A percentile compares a stretch with the other conserved stretches of the same genome.
Evolutionary conservation across 2,113 vertebrate genomes (phyloP).

Genomic region (Festucalex cinctus): DNA sequence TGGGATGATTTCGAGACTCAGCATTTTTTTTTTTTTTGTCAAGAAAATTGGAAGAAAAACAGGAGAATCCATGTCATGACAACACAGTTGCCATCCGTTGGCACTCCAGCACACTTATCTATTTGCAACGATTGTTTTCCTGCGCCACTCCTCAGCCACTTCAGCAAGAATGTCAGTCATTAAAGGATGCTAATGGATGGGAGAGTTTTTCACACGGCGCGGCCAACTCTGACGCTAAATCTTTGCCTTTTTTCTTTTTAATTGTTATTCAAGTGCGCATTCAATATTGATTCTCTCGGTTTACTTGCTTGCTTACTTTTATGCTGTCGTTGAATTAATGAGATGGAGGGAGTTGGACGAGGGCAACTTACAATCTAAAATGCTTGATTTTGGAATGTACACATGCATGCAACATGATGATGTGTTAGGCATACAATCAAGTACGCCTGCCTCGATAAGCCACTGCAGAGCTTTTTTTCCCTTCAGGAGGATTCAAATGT

Average conservation of each 20-base stretch:
- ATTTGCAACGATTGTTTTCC: conserved; percentile 23
- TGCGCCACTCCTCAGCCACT: conserved; percentile 28
- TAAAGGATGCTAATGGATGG: conserved; percentile 51
- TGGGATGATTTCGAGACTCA: conserved; percentile 66
- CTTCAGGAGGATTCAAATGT: background rate
- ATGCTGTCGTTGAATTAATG: conserved; percentile 31
- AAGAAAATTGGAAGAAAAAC: conserved; percentile 41
- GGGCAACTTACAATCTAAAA: conserved; percentile 2
- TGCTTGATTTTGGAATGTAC: background rate
- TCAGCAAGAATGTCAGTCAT: conserved; percentile 37
- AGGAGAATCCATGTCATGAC: conserved; percentile 27
- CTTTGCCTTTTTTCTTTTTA: conserved; percentile 45
- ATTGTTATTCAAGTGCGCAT: conserved; percentile 41
- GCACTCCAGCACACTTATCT: conserved; percentile 36
- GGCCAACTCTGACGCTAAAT: conserved; percentile 47
- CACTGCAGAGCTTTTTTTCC: background rate
- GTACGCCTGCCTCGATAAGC: background rate
- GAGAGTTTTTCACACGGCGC: conserved; percentile 43
- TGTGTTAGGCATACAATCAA: background rate
- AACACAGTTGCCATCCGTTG: conserved; percentile 20
- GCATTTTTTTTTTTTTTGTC: conserved; percentile 54
- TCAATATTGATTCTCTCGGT: conserved; percentile 34
- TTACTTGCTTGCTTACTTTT: conserved; percentile 37
- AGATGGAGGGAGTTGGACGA: background rate
- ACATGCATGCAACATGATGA: background rate